These are phyloP conservation scores for Acanthurus lineatus DNA, from an alignment of 2,797 vertebrate genomes.

Conservation along the genomic window DNA sequence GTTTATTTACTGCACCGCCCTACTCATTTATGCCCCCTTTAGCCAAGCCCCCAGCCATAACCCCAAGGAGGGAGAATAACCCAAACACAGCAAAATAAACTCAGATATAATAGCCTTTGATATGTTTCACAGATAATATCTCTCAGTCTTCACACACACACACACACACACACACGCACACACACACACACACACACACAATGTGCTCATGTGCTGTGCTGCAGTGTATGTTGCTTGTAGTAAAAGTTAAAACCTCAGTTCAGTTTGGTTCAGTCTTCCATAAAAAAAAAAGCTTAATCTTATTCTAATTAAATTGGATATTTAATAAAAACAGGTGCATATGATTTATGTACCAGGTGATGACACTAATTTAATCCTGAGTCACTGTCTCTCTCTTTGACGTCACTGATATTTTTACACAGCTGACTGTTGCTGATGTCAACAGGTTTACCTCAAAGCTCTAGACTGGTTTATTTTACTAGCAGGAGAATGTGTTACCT, in stretches of 20 bases:
- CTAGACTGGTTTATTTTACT: background rate
- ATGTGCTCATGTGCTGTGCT: background rate
- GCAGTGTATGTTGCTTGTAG: background rate
- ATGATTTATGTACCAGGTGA: conserved; percentile 41
- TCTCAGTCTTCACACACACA: background rate
- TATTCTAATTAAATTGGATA: conserved; percentile 33
- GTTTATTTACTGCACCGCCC: conserved; percentile 56
- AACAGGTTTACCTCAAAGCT: conserved; percentile 1
- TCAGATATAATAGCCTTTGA: conserved; percentile 40
- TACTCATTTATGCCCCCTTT: conserved; percentile 41
- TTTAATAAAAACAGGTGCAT: conserved; percentile 32
- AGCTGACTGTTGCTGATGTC: conserved; percentile 8
- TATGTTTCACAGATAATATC: conserved; percentile 28
- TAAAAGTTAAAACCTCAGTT: background rate
- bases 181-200: background rate
- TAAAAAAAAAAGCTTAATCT: background rate
- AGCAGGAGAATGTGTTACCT: background rate
- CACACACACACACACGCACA: background rate
- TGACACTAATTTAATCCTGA: conserved; percentile 47
- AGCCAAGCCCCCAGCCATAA: conserved; percentile 48
- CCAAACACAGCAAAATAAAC: conserved; percentile 14
- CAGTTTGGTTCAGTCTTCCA: background rate
- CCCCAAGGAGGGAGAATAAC: conserved; percentile 33
- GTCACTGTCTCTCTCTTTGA: conserved; percentile 6
- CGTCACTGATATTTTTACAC: conserved; percentile 8